A percentile compares a stretch with the other conserved stretches of the same genome.
Conservation (phyloP, 2,113 vertebrate species). For the Ceyx cyanopectus region DNA sequence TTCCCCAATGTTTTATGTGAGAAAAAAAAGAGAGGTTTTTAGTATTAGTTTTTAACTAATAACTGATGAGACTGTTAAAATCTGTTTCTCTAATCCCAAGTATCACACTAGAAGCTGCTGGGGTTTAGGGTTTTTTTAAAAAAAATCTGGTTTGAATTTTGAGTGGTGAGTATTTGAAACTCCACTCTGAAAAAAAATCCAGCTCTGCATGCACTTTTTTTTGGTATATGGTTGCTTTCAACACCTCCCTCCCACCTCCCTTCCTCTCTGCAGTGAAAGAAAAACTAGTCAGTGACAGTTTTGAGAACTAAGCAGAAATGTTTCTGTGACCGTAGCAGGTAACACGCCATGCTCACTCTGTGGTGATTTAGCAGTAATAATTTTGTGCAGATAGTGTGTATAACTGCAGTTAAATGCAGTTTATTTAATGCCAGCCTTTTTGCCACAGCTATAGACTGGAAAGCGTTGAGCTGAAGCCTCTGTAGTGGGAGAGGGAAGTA, state of each 20-base stretch:
- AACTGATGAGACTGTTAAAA: background rate
- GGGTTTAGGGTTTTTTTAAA: background rate
- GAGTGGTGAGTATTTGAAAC: conserved; percentile 13
- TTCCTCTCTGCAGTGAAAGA: background rate
- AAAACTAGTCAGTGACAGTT: background rate
- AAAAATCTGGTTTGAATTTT: conserved; percentile 63
- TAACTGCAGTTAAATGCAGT: background rate
- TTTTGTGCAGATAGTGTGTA: background rate
- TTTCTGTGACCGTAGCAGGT: background rate
- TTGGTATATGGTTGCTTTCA: conserved; percentile 13
- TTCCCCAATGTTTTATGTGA: background rate
- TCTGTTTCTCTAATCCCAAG: background rate
- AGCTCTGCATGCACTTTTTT: background rate
- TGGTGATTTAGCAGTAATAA: background rate
- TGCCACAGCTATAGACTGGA: background rate
- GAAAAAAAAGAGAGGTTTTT: background rate
- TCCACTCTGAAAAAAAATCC: conserved; percentile 12
- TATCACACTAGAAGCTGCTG: background rate
- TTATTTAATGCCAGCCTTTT: background rate
- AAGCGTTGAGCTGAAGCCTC: conserved; percentile 11
- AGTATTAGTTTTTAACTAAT: background rate
- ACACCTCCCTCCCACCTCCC: background rate
- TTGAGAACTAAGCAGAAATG: background rate
- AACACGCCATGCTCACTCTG: background rate
- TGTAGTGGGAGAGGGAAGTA: conserved; percentile 2